Base-by-base conservation (phyloP, 2,797 vertebrate genomes). In the Tenualosa ilisha region DNA sequence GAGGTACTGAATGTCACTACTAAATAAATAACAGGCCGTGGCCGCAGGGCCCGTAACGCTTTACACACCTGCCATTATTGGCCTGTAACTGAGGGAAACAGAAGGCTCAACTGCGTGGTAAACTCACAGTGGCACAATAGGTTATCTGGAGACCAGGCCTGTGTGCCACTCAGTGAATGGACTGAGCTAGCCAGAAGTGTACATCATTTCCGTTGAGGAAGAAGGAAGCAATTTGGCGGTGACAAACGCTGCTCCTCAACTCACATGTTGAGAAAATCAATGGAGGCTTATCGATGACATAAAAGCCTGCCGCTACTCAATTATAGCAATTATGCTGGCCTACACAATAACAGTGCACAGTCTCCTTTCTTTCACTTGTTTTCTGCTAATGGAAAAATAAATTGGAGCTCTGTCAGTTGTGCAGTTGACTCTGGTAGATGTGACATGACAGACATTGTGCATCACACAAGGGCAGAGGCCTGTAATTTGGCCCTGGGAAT, bases 211-310 rank as follows among this genome's bases (percentile, higher is more conserved):
- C 46, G 79, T 40, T 4, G 17, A 53, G 63, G 0, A 72, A 59
- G 17, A 26, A 26, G 17, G 88, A 81, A 12, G 46, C 17, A 79
- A 15, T 79, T 40, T 63, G 6, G 72, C 72, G 40, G 72, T 46
- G 72, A 79, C 37, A 79, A 79, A 79, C 40, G 15, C 26, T 40
- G 26, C 37, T 40, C 68, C 68, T 75, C 17, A 31, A 31, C 15
- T 37, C 37, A 20, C 72, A 61, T 22, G 85, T 85, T 89, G 83
- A 83, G 85, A 85, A 90, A 92, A 93, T 93, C 92, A 91, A 94
- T 93, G 91, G 82, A 63, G 90, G 90, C 86, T 91, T 92, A 92
- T 91, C 90, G 90, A 87, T 89, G 86, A 84, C 91, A 89, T 89
- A 89, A 89, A 91, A 89, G 83, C 85, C 43, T 50, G 51, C 83